Evolutionary conservation across 2,888 invertebrate genomes (phyloP).

Genomic region (Cataglyphis albicans): DNA sequence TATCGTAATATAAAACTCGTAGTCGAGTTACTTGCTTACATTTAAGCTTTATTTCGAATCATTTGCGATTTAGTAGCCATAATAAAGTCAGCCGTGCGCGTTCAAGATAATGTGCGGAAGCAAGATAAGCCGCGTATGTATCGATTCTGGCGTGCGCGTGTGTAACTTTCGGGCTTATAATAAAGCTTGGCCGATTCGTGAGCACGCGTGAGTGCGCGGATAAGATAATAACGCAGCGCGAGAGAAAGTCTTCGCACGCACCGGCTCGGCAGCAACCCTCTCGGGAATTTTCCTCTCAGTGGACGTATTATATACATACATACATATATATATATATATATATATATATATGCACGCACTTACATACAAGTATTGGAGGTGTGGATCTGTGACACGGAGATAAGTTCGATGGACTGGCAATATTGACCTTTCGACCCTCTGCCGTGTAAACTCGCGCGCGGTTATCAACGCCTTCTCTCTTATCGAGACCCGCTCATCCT

Average conservation of each 20-base stretch:
- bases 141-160: constrained; percentile 36
- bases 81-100: constrained; percentile 33
- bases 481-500: constrained; percentile 59
- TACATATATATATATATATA: constrained; percentile 21
- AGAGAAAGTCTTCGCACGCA: constrained; percentile 65
- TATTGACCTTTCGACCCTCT: constrained; percentile 74
- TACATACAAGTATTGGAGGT: constrained; percentile 52
- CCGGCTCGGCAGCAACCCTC: constrained; percentile 45
- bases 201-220: constrained; percentile 63
- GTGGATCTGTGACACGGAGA: constrained; percentile 72
- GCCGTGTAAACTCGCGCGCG: constrained; percentile 65
- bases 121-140: constrained; percentile 46
- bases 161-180: constrained; percentile 55
- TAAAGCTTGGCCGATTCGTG: constrained; percentile 62
- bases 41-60: constrained; percentile 15
- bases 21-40: constrained; percentile 3
- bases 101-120: constrained; percentile 46
- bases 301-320: constrained; percentile 17
- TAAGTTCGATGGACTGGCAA: constrained; percentile 74
- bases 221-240: constrained; percentile 65
- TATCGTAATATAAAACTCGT: neutral
- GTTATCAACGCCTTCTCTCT: constrained; percentile 60
- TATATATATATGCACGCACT: constrained; percentile 32
- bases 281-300: constrained; percentile 66
- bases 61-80: constrained; percentile 41